These are phyloP conservation scores for Podarcis siculus DNA, from an alignment of 2,797 vertebrate species.

Conservation along the genomic window DNA sequence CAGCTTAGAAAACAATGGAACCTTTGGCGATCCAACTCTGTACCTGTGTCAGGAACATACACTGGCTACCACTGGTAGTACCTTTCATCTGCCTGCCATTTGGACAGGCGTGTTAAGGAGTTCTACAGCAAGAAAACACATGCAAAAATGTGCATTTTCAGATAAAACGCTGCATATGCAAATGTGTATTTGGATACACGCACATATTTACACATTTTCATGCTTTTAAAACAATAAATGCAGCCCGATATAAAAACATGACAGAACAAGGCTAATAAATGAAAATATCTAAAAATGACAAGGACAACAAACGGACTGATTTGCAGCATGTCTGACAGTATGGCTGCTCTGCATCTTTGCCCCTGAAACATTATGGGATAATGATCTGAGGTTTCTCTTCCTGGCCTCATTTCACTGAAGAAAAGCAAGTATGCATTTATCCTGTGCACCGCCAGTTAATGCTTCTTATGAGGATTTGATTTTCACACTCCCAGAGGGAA, in stretches of 20 bases:
- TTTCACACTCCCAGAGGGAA: not conserved
- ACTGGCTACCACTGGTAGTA: too few relatives aligned
- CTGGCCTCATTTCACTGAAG: not conserved
- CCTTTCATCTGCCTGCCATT: too few relatives aligned
- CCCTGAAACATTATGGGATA: not conserved
- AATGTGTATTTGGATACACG: too few relatives aligned
- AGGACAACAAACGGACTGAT: not conserved
- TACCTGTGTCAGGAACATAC: too few relatives aligned
- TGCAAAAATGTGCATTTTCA: too few relatives aligned
- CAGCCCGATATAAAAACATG: not conserved
- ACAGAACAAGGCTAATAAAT: not conserved
- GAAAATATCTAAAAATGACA: not conserved
- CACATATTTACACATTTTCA: not conserved
- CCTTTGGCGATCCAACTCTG: too few relatives aligned
- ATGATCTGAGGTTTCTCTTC: not conserved
- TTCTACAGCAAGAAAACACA: too few relatives aligned
- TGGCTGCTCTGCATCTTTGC: not conserved
- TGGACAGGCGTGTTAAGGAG: too few relatives aligned
- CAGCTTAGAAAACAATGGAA: too few relatives aligned
- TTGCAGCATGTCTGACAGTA: not conserved
- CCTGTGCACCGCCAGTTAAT: not conserved
- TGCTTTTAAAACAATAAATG: not conserved
- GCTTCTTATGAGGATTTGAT: not conserved
- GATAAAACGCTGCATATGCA: too few relatives aligned
- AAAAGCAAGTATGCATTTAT: not conserved